A percentile compares a stretch with the other conserved stretches of the same genome.
These are phyloP conservation scores for Drosophila triauraria DNA, from an alignment of 1,140 invertebrate species.

Conservation along the genomic window DNA sequence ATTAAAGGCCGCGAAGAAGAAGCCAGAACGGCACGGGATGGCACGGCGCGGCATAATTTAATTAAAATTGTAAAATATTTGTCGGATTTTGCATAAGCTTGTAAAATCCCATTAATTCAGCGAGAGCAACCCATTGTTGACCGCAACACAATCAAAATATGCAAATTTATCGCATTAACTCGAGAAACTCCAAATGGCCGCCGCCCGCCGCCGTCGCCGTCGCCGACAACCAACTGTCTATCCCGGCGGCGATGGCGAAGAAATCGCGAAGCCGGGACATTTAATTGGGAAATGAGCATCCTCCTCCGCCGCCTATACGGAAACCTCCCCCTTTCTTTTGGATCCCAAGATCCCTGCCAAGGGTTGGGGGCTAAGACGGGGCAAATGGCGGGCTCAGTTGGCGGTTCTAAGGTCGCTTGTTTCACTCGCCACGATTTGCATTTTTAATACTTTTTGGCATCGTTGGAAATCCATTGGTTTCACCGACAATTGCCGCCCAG, in stretches of 20 bases:
- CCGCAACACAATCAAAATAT: constrained; percentile 84
- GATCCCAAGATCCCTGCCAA: background rate
- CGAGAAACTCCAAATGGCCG: constrained; percentile 65
- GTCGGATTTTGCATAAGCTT: constrained; percentile 80
- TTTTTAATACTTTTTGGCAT: constrained; percentile 60
- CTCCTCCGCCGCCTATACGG: constrained; percentile 14
- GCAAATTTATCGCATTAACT: constrained; percentile 85
- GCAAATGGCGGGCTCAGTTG: constrained; percentile 39
- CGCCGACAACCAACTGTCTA: background rate
- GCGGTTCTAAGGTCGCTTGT: constrained; percentile 57
- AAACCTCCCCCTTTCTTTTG: constrained; percentile 14
- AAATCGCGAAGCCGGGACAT: constrained; percentile 63
- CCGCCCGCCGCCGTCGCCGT: background rate
- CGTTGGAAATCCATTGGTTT: constrained; percentile 57
- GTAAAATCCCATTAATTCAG: constrained; percentile 82
- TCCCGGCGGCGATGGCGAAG: constrained; percentile 31
- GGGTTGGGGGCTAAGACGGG: background rate
- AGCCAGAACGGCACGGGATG: constrained; percentile 1
- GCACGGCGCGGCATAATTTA: constrained; percentile 65
- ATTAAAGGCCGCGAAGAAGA: constrained; percentile 57
- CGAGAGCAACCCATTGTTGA: constrained; percentile 83
- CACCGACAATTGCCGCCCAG: constrained; percentile 42
- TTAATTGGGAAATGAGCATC: constrained; percentile 72
- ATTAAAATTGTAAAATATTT: constrained; percentile 84
- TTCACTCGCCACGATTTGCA: constrained; percentile 65